These are phyloP conservation scores for Hirudo medicinalis DNA, from an alignment of 1,140 invertebrate species.

Conservation along the genomic window DNA sequence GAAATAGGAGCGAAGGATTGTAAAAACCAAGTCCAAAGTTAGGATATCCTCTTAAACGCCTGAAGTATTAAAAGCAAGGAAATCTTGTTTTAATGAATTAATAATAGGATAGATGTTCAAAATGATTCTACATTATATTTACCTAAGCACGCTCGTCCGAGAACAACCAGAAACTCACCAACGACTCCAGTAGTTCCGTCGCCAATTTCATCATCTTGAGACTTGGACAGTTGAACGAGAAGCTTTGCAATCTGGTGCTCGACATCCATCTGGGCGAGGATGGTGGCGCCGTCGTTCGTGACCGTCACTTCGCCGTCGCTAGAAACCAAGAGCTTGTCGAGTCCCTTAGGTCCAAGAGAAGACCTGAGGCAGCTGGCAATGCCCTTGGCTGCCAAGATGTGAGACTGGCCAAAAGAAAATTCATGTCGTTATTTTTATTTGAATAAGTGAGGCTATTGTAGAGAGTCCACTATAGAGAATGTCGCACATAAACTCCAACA, in stretches of 20 bases:
- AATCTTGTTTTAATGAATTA: too few species aligned
- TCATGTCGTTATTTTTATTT: not conserved
- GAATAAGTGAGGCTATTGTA: not conserved
- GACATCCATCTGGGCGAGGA: constrained; percentile 96
- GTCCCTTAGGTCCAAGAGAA: constrained; percentile 79
- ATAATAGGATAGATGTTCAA: too few species aligned
- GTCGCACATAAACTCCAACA: too few species aligned
- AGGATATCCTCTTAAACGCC: too few species aligned
- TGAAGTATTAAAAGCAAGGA: too few species aligned
- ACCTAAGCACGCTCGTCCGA: too few species aligned
- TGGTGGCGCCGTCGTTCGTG: constrained; percentile 99
- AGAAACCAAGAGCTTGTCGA: constrained; percentile 61
- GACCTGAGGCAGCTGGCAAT: constrained; percentile 78
- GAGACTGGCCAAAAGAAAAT: constrained; percentile 59
- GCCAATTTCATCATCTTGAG: constrained; percentile 98
- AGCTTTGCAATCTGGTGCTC: constrained; percentile 95
- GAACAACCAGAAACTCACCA: constrained; percentile 42
- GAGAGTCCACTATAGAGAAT: not conserved
- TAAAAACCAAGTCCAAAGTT: too few species aligned
- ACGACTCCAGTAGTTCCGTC: constrained; percentile 99
- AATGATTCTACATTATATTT: too few species aligned
- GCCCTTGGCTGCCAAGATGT: constrained; percentile 83
- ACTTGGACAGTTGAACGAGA: constrained; percentile 93
- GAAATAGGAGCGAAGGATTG: constrained; percentile 23
- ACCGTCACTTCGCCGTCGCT: constrained; percentile 95